phyloP scores from a whole-genome alignment of 2,113 vertebrate species.

The Grammomys surdaster region DNA sequence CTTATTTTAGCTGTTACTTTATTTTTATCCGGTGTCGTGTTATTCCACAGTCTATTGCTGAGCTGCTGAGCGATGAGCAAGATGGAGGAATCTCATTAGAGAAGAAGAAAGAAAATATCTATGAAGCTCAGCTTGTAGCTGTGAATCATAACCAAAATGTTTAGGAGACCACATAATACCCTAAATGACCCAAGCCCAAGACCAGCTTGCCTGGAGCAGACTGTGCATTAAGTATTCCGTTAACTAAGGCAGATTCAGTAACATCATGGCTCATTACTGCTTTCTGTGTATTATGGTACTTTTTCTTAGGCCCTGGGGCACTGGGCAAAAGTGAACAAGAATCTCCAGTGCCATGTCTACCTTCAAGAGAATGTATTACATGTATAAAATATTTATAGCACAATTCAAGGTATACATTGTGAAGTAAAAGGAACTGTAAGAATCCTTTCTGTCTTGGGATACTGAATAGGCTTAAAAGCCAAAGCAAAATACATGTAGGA shows the following conservation, averaged over 20 bases:
- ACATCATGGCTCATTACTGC: not conserved
- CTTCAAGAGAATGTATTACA: not conserved
- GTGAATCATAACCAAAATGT: not conserved
- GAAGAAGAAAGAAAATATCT: not conserved
- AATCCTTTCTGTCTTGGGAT: constrained; percentile 1
- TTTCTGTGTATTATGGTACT: not conserved
- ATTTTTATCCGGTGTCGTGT: not conserved
- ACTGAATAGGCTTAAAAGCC: not conserved
- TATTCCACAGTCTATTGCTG: not conserved
- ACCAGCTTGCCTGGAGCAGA: not conserved
- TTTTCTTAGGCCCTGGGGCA: not conserved
- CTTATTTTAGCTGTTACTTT: not conserved
- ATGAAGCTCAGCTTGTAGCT: not conserved
- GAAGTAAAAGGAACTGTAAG: not conserved
- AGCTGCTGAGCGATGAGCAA: not conserved
- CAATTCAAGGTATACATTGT: not conserved
- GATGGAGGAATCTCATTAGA: not conserved
- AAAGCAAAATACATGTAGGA: not conserved
- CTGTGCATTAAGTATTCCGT: not conserved
- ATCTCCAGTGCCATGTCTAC: not conserved
- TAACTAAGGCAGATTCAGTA: not conserved
- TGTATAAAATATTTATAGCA: not conserved
- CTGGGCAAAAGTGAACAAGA: not conserved
- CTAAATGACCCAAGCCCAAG: not conserved
- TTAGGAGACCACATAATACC: not conserved